A percentile compares a stretch with the other conserved stretches of the same genome.
These are phyloP conservation scores for Aphidius colemani DNA, from an alignment of 2,888 invertebrate genomes.

Conservation along the genomic window DNA sequence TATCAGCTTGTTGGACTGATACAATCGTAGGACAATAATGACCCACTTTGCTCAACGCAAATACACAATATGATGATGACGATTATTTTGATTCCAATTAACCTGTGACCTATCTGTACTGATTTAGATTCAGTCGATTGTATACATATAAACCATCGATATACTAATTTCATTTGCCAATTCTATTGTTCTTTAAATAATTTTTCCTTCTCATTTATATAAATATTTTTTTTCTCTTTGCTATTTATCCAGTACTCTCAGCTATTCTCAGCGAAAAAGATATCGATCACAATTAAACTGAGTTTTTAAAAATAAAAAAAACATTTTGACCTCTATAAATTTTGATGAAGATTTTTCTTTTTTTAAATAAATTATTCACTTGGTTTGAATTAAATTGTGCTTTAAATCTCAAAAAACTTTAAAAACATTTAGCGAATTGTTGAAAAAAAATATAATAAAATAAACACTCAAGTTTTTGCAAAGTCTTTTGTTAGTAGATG, in stretches of 20 bases:
- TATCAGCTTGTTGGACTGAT: not conserved
- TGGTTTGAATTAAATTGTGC: slow-evolving; percentile 18
- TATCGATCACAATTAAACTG: too few species aligned
- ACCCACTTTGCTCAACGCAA: slow-evolving; percentile 16
- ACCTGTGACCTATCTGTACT: slow-evolving; percentile 19
- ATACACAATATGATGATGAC: slow-evolving; percentile 9
- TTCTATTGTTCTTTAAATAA: not conserved
- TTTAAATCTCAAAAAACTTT: slow-evolving; percentile 18
- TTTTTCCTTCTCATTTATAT: not conserved
- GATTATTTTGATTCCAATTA: slow-evolving; percentile 25
- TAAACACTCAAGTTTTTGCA: not conserved
- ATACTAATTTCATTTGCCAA: not conserved
- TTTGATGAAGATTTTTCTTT: not conserved
- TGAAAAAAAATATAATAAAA: slow-evolving; percentile 2
- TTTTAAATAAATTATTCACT: slow-evolving; percentile 16
- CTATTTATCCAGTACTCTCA: too few species aligned
- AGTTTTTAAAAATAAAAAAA: not conserved
- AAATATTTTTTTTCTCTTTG: not conserved
- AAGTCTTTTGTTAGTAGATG: not conserved
- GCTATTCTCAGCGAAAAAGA: too few species aligned
- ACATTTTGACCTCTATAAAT: not conserved
- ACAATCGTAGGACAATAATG: slow-evolving; percentile 17
- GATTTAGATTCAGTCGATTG: slow-evolving; percentile 18
- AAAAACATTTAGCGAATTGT: slow-evolving; percentile 23
- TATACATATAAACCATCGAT: not conserved